These are phyloP conservation scores for Rhinoptilus africanus DNA, from an alignment of 2,113 vertebrate genomes.

Conservation along the genomic window DNA sequence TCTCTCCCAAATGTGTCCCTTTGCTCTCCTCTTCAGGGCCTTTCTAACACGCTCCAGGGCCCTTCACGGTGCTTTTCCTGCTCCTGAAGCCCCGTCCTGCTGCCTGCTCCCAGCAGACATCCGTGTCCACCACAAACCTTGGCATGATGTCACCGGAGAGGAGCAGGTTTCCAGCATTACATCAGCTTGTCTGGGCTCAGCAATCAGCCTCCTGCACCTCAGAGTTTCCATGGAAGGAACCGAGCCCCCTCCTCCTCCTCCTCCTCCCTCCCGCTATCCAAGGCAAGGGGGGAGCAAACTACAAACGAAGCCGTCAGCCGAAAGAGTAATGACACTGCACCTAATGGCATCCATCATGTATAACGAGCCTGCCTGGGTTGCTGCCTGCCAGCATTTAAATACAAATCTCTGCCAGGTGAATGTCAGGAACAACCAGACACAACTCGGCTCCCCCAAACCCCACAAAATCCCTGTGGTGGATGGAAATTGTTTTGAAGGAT, in stretches of 20 bases:
- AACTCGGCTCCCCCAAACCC: background rate
- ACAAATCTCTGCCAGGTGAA: background rate
- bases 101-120: background rate
- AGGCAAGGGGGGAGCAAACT: background rate
- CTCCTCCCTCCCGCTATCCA: background rate
- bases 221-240: conserved; percentile 74
- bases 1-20: background rate
- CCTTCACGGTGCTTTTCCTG: background rate
- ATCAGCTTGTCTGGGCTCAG: conserved; percentile 58
- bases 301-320: background rate
- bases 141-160: conserved; percentile 62
- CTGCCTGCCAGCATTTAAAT: background rate
- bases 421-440: background rate
- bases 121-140: conserved; percentile 36
- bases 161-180: conserved; percentile 66
- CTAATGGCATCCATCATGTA: conserved; percentile 4
- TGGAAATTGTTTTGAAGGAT: background rate
- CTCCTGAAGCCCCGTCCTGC: background rate
- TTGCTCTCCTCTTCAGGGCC: background rate
- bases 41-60: background rate
- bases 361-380: background rate
- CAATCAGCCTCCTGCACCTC: conserved; percentile 49
- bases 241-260: conserved; percentile 3
- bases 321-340: background rate
- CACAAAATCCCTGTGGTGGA: background rate